Base-by-base conservation (phyloP, 2,113 vertebrate species). In the Spilogale gracilis region DNA sequence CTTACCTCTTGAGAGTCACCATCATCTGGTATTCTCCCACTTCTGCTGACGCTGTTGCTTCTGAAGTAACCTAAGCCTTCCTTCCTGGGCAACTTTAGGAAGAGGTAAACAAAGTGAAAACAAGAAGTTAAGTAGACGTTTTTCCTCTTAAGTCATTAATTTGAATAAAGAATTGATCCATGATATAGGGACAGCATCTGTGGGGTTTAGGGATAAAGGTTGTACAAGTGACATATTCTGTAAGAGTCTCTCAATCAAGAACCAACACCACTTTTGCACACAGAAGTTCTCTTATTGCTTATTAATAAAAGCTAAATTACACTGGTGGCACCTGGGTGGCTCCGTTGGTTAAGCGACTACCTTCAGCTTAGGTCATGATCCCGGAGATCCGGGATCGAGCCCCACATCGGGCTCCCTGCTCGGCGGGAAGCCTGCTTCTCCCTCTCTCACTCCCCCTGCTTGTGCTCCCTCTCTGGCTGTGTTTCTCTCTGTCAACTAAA, bases 1-100 rank as follows among this genome's bases (percentile, higher is more conserved):
- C 16, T 27, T n/a, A 48, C 38, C 45, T 82, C 50, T 10, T 14
- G 21, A 78, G 1, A 69, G 73, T 58, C 3, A 2, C 17, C 14
- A 58, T 17, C 67, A 8, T 69, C 60, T 82, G 48, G n/a, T 10
- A 20, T 52, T 14, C 14, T 89, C 73, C 27, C 61, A 63, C 20
- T 58, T 76, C 60, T 63, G 30, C 82, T 61, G 65, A 52, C 3
- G 6, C 38, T 25, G 60, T 45, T 94, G 52, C 80, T 95, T 89
- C 87, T 91, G 80, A 94, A 86, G 63, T 43, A 48, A 48, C 32
- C 60, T 38, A 52, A 52, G 52, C 25, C 25, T 95, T 92, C 89
- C 65, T 94, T 60, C 74, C 27, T 52, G 52, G 48, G 21, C 32
- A 95, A 73, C 30, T 65, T 82, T 27, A 86, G n/a, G 78, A 78